A percentile compares a stretch with the other conserved stretches of the same genome.
Conservation (phyloP, 2,888 invertebrate genomes). For the Pinctada fucata region DNA sequence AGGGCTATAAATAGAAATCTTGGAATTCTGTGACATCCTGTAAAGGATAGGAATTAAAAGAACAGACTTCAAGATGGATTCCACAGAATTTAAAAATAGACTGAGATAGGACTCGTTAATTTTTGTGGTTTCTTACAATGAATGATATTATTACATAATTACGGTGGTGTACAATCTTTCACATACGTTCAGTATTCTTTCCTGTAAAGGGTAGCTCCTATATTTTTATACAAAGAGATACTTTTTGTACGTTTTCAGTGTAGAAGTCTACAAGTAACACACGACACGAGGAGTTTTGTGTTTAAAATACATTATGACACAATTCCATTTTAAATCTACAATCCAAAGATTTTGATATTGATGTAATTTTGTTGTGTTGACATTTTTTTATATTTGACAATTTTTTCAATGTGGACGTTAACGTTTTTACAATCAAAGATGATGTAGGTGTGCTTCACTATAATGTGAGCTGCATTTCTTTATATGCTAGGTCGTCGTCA, state of each 20-base stretch:
- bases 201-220: constrained; percentile 42
- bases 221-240: constrained; percentile 44
- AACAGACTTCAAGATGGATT: too few relatives aligned
- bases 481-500: too few relatives aligned
- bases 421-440: constrained; percentile 12
- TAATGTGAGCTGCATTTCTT: constrained; percentile 1
- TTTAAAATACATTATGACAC: neutral
- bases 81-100: too few relatives aligned
- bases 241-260: constrained; percentile 38
- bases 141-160: neutral
- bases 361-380: constrained; percentile 8
- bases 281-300: neutral
- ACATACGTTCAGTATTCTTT: constrained; percentile 36
- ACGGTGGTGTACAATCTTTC: constrained; percentile 22
- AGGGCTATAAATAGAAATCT: too few relatives aligned
- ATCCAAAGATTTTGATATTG: neutral
- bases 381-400: neutral
- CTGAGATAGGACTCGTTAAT: too few relatives aligned
- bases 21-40: too few relatives aligned
- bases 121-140: too few relatives aligned
- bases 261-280: neutral
- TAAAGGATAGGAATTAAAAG: too few relatives aligned
- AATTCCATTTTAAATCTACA: neutral
- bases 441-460: constrained; percentile 8
- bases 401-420: constrained; percentile 14